phyloP scores from a whole-genome alignment of 2,113 vertebrate genomes.

The Tyrannus savana region DNA sequence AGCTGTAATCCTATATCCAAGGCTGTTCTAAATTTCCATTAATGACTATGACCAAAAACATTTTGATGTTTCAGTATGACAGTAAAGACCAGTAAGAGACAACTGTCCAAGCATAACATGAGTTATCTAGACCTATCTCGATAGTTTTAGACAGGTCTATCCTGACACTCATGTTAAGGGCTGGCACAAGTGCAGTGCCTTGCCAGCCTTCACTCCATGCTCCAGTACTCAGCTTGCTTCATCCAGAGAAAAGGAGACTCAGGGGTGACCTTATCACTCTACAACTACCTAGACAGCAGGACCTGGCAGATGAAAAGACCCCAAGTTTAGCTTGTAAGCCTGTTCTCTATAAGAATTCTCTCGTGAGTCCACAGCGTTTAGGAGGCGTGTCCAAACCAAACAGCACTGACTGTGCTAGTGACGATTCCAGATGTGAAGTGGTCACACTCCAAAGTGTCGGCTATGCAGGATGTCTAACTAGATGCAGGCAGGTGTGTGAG shows the following conservation, averaged over 20 bases:
- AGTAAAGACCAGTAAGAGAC: background rate
- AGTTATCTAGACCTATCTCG: background rate
- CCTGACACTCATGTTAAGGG: background rate
- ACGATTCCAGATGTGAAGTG: background rate
- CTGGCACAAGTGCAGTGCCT: background rate
- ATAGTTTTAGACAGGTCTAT: background rate
- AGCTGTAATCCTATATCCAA: background rate
- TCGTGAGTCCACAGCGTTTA: background rate
- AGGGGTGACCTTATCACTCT: background rate
- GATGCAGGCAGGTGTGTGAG: background rate
- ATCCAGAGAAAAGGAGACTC: background rate
- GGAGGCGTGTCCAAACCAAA: background rate
- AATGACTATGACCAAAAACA: background rate
- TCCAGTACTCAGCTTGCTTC: background rate
- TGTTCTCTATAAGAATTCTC: background rate
- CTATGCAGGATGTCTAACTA: background rate
- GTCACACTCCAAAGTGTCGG: background rate
- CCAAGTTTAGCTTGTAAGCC: background rate
- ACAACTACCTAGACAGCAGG: background rate
- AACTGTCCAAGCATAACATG: background rate
- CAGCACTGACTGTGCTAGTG: background rate
- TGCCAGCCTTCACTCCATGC: background rate
- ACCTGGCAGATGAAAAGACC: background rate
- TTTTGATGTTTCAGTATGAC: background rate
- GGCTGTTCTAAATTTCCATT: background rate